Base-by-base conservation (phyloP, 1,140 invertebrate species). In the Neuroterus valhalla region DNA sequence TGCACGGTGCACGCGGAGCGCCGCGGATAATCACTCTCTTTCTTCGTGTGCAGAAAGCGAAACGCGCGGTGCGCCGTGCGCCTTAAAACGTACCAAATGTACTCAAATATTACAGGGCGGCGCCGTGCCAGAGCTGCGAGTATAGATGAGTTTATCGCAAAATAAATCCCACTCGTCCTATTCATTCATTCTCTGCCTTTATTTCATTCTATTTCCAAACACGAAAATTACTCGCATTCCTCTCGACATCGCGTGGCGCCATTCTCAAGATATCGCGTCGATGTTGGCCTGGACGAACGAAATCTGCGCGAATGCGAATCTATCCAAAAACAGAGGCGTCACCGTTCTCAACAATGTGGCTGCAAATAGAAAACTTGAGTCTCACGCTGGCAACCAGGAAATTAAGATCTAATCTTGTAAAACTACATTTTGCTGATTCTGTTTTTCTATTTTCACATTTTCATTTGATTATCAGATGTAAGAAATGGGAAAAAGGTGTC, bases 141-240 rank as follows among this genome's bases (percentile, higher is more conserved):
- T 50, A 17, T 50, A 50, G n/a, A 50, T 50, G 17, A 10, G 3
- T 8, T 10, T 50, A 50, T n/a, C 48, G 10, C 31, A 38, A 50
- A 50, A 50, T 50, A 50, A 50, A 50, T 50, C 19, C 48, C 48
- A n/a, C 48, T 50, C 48, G 19, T 50, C 15, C 3, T 38, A 38
- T 50, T 50, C 48, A 50, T 50, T 50, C 48, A 50, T 50, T 50
- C 48, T n/a, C 26, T 74, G 75, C 71, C 76, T 81, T 82, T 78
- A 76, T 80, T 75, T 77, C 72, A 67, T 81, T 82, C 81, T 83
- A 83, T 82, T 82, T 82, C 72, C 67, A 81, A 81, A 79, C 74
- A 62, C 68, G 81, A 83, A 76, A 82, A 83, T 83, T 78, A 81
- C 72, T 82, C 19, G 70, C 71, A 62, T 78, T 45, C 77, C 76